Conservation (phyloP, 2,888 invertebrate species). For the Torymus aiolomorphi region DNA sequence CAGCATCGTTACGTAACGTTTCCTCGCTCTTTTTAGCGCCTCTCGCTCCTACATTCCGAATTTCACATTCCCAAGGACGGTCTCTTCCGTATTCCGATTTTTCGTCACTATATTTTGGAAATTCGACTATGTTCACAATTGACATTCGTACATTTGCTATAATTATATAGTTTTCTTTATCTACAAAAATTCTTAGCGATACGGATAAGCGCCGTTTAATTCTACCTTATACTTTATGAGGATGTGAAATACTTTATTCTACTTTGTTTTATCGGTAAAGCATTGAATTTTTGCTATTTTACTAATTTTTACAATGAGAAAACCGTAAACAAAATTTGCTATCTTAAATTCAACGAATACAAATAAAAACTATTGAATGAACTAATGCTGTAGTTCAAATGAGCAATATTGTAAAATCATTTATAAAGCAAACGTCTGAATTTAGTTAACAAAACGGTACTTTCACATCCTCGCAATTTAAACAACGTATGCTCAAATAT, state of each 20-base stretch:
- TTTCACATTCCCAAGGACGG: slow-evolving; percentile 63
- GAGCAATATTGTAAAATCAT: too few relatives aligned
- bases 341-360: too few relatives aligned
- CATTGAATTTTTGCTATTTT: background rate
- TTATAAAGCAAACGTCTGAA: background rate
- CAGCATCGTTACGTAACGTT: slow-evolving; percentile 43
- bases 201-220: slow-evolving; percentile 24
- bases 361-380: too few relatives aligned
- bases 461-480: slow-evolving; percentile 26
- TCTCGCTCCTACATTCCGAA: slow-evolving; percentile 40
- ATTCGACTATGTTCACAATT: slow-evolving; percentile 53
- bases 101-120: background rate
- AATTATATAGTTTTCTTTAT: slow-evolving; percentile 12
- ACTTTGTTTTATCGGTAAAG: background rate
- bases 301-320: background rate
- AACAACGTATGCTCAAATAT: slow-evolving; percentile 15
- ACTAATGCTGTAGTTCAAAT: too few relatives aligned
- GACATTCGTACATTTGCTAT: slow-evolving; percentile 52
- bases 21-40: slow-evolving; percentile 26
- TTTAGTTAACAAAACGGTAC: background rate
- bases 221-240: slow-evolving; percentile 20
- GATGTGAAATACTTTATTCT: slow-evolving; percentile 11
- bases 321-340: background rate
- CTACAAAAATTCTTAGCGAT: slow-evolving; percentile 43
- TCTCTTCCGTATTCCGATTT: slow-evolving; percentile 58